A percentile compares a stretch with the other conserved stretches of the same genome.
phyloP scores from a whole-genome alignment of 2,113 vertebrate species.

The Raja brachyura region DNA sequence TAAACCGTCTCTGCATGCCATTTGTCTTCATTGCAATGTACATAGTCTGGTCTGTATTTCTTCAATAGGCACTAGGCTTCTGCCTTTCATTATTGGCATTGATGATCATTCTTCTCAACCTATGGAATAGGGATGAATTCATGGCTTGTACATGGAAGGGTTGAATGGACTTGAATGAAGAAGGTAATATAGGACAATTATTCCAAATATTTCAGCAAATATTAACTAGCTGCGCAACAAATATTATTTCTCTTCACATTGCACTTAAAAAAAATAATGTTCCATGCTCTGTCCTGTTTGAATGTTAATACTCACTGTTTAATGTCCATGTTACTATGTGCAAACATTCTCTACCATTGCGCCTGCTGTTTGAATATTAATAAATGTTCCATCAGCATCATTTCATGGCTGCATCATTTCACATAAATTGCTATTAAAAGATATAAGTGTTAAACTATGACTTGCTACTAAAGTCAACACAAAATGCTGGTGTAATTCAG shows the following conservation, averaged over 20 bases:
- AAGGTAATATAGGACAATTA: constrained; percentile 19
- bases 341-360: not conserved
- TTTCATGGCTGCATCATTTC: not conserved
- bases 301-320: not conserved
- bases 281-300: not conserved
- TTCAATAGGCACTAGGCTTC: constrained; percentile 47
- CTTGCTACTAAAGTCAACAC: not conserved
- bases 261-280: not conserved
- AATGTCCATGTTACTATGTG: not conserved
- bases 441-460: not conserved
- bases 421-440: not conserved
- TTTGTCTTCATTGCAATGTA: constrained; percentile 40
- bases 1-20: not conserved
- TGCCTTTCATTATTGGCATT: constrained; percentile 47
- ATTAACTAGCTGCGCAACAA: not conserved
- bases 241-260: not conserved
- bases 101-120: constrained; percentile 47
- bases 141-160: constrained; percentile 44
- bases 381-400: not conserved
- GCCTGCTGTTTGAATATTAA: not conserved
- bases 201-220: not conserved
- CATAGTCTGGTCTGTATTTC: constrained; percentile 41
- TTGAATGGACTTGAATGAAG: constrained; percentile 39
- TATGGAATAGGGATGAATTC: constrained; percentile 47
- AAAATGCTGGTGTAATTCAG: no score